Base-by-base conservation (phyloP, 2,888 invertebrate genomes). In the Philaethria dido region DNA sequence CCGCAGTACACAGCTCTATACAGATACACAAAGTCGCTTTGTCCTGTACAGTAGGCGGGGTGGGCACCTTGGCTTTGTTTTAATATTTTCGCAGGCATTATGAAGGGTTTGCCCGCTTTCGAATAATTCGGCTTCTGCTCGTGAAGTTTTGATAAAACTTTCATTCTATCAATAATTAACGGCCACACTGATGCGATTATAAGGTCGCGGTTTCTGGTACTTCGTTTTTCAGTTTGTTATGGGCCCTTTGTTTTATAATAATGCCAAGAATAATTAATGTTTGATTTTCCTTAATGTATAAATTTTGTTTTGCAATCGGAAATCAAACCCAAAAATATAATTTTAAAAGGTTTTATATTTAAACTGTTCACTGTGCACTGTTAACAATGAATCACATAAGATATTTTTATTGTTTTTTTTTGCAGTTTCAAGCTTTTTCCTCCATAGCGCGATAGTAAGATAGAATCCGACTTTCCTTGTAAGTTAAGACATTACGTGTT, bases 151-250 rank as follows among this genome's bases (percentile, higher is more conserved):
- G 89, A 91, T 92, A 92, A 92, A 92, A 92, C 89, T 92, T 92
- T 91, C 87, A 90, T 91, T 91, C 91, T 90, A 92, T 92, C 92
- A 92, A 92, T 92, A 92, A 92, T 92, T 92, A 92, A 92, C 88
- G 88, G 83, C 86, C 84, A 86, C 89, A 88, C 83, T 89, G 92
- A 92, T 92, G 91, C 89, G 91, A 92, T 92, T 91, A 91, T 85
- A 83, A 88, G 87, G 88, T 88, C 84, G 83, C 75, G 83, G 83
- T 85, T 84, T 83, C 81, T 83, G 84, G 78, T 87, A 86, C 87
- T 87, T 77, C 75, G 79, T 80, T 81, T 84, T 84, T 82, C 80
- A 72, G 68, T 78, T 73, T 64, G 47, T 62, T 66, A n/a, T 50
- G 48, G 29, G 55, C 44, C 57, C 55, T 69, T 69, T 67, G 66